Conservation (phyloP, 2,113 vertebrate genomes). For the Sapayoa aenigma region DNA sequence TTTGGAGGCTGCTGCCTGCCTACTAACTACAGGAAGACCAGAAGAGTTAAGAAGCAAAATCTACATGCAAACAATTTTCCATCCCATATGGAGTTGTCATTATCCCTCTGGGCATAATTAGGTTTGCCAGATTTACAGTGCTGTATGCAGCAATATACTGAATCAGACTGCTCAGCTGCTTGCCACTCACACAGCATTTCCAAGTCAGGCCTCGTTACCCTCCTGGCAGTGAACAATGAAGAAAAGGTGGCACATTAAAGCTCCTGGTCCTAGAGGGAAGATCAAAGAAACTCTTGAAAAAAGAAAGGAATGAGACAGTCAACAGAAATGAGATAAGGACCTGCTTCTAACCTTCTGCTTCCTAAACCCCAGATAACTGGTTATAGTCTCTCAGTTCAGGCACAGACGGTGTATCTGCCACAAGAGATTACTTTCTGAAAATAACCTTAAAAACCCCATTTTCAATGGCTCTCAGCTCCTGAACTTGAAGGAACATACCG, state of each 20-base stretch:
- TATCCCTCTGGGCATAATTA: slow-evolving; percentile 15
- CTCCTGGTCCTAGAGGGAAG: background rate
- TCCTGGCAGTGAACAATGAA: background rate
- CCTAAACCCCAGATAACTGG: background rate
- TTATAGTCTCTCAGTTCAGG: background rate
- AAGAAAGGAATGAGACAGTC: background rate
- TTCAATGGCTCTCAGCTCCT: background rate
- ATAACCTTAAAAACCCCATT: background rate
- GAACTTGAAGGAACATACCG: background rate
- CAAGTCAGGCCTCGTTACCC: slow-evolving; percentile 33
- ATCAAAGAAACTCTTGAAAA: background rate
- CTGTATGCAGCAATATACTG: background rate
- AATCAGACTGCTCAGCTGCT: slow-evolving; percentile 41
- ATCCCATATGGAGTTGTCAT: slow-evolving; percentile 53
- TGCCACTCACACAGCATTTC: slow-evolving; percentile 1
- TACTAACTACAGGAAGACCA: slow-evolving; percentile 30
- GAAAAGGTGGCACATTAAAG: background rate
- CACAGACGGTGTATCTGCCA: background rate
- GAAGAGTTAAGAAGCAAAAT: slow-evolving; percentile 35
- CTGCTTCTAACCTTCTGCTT: background rate
- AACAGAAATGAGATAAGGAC: background rate
- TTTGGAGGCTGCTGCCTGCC: slow-evolving; percentile 15
- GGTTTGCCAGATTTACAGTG: slow-evolving; percentile 35
- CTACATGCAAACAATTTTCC: slow-evolving; percentile 46
- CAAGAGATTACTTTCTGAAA: background rate